Evolutionary conservation across 2,797 vertebrate species (phyloP).

Genomic region (Erethizon dorsatum): DNA sequence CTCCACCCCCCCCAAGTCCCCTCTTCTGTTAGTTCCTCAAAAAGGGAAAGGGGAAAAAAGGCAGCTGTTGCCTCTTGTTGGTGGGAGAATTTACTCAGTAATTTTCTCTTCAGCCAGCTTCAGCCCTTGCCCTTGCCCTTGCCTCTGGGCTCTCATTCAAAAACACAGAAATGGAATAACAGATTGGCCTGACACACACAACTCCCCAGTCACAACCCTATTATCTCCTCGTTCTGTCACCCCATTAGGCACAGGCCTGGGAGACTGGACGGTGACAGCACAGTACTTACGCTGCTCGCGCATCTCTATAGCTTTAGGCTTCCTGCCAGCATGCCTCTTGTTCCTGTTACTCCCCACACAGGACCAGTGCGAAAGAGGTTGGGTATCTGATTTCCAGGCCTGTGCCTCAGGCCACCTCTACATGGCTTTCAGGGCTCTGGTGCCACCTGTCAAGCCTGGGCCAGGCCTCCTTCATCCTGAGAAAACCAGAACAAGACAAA

Average conservation of each 20-base stretch:
- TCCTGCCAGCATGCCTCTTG: not conserved
- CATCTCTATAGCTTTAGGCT: not conserved
- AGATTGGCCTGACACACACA: constrained; percentile 73
- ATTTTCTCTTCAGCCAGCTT: constrained; percentile 75
- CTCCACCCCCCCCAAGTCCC: not conserved
- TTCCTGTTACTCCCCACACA: fast-evolving
- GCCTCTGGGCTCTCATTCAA: constrained; percentile 82
- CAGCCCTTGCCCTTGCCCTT: constrained; percentile 59
- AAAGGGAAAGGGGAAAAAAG: not conserved
- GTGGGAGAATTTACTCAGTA: constrained; percentile 69
- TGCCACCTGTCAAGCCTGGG: not conserved
- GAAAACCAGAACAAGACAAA: constrained; percentile 2
- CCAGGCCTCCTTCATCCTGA: not conserved
- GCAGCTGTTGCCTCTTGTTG: constrained; percentile 35
- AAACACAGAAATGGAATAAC: constrained; percentile 77
- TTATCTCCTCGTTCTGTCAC: constrained; percentile 75
- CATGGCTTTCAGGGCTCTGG: not conserved
- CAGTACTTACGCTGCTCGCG: not conserved
- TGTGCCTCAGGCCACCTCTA: not conserved
- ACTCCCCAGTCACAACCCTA: constrained; percentile 70
- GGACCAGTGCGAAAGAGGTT: not conserved
- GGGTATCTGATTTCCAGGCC: not conserved
- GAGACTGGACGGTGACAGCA: constrained; percentile 48
- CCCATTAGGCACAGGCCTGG: constrained; percentile 47
- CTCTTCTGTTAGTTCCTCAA: not conserved